Evolutionary conservation across 1,140 invertebrate species (phyloP).

Genomic region (Pemphigus obesinymphae): DNA sequence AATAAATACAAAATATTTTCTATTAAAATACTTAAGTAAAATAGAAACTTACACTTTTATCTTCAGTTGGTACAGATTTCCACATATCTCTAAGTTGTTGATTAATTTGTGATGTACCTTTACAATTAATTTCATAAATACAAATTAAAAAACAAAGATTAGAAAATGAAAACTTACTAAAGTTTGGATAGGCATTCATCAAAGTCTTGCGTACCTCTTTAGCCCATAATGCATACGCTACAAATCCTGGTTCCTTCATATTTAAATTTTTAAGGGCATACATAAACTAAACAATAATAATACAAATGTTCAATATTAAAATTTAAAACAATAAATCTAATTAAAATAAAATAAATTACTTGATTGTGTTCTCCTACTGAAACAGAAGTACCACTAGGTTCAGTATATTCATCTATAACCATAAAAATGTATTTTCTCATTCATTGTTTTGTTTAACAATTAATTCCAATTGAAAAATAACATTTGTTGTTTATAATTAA

Average conservation of each 20-base stretch:
- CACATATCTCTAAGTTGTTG: conserved; percentile 77
- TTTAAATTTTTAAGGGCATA: conserved; percentile 41
- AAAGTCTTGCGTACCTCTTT: conserved; percentile 72
- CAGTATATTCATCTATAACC: neutral
- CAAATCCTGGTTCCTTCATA: conserved; percentile 69
- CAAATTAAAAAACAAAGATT: conserved; percentile 43
- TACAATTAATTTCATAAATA: conserved; percentile 46
- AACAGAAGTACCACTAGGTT: conserved; percentile 25
- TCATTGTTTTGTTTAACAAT: too few species aligned
- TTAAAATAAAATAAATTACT: neutral
- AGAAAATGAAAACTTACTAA: conserved; percentile 56
- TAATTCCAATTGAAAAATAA: neutral
- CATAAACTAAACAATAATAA: conserved; percentile 9
- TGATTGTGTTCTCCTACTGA: conserved; percentile 35
- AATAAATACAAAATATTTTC: neutral
- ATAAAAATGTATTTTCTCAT: neutral
- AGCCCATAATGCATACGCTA: conserved; percentile 87
- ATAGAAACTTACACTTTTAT: conserved; percentile 51
- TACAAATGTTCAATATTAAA: neutral
- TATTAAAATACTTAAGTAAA: neutral
- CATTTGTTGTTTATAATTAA: neutral
- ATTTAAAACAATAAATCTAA: neutral
- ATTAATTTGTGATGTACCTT: conserved; percentile 73
- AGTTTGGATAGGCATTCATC: conserved; percentile 65
- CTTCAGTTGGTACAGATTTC: conserved; percentile 63